Base-by-base conservation (phyloP, 2,888 invertebrate genomes). In the Boloria selene region DNA sequence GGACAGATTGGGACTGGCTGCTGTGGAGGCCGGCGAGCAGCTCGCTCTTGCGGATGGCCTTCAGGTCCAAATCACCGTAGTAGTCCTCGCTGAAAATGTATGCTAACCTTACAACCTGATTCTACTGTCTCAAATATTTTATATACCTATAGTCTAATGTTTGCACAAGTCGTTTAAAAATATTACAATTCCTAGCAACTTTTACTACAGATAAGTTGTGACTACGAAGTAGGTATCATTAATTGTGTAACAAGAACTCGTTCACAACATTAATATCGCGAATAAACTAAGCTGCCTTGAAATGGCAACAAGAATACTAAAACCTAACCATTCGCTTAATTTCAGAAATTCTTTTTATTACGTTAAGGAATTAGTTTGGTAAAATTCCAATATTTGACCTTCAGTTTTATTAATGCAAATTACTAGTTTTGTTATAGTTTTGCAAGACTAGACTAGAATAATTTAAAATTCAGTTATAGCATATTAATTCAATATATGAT, bases 11-110 rank as follows among this genome's bases (percentile, higher is more conserved):
- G 77, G 86, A 75, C 77, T 94, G 93, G 78, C 93, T 93, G 84
- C 93, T 93, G 80, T 94, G 94, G 80, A 96, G 93, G 79, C 97
- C 97, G 80, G 96, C 94, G 85, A 97, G 94, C 79, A 97, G 95
- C 92, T 98, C 97, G 93, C 97, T 97, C 95, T 98, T 98, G 93
- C 97, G 95, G 95, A 97, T 97, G 93, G 95, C 95, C 95, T 98
- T 98, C 94, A 98, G 94, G 93, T 98, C 98, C 95, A 97, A 93
- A 92, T 97, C 97, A 77, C 98, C 98, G 86, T 98, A 98, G 95
- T 98, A 98, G 95, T 98, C 97, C 95, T 98, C 97, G 94, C 98
- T 97, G 96, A 94, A 95, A 90, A 89, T 84, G 87, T 83, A 90
- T 84, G 88, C 85, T 83, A 75, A 87, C 85, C 90, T 90, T 90